phyloP scores from a whole-genome alignment of 53 echinoderm and acorn worm genomes.

The Luidia sarsii region DNA sequence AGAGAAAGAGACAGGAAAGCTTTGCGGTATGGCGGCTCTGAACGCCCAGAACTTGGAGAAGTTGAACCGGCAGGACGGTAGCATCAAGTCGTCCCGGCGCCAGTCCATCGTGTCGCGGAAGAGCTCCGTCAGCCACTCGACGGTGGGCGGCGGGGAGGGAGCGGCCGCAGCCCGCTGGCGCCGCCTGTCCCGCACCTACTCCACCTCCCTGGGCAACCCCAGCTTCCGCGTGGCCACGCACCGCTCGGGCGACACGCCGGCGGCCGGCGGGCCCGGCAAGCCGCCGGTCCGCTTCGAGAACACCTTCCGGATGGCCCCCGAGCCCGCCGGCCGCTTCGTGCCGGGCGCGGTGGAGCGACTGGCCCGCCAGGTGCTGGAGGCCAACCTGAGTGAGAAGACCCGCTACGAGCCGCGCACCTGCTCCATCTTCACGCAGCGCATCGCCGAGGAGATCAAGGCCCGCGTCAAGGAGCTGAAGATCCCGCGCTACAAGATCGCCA shows the following conservation, averaged over 20 bases:
- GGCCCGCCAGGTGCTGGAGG: constrained; percentile 65
- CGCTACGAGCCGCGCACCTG: constrained; percentile 82
- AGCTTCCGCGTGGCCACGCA: constrained; percentile 35
- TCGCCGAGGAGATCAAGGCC: constrained; percentile 85
- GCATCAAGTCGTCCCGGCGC: constrained; percentile 48
- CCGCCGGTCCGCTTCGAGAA: constrained; percentile 75
- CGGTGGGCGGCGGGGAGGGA: constrained; percentile 52
- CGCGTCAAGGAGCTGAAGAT: constrained; percentile 89
- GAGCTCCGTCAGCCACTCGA: constrained; percentile 69
- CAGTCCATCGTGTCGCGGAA: constrained; percentile 73
- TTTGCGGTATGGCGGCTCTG: constrained; percentile 78
- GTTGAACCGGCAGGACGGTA: constrained; percentile 68
- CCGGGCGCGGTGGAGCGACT: constrained; percentile 56
- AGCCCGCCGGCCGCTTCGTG: constrained; percentile 67
- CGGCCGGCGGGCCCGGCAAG: constrained; percentile 36
- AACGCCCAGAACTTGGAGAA: constrained; percentile 79
- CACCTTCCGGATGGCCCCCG: constrained; percentile 89
- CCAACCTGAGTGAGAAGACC: constrained; percentile 65
- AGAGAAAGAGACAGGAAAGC: too few relatives aligned
- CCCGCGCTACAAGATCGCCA: constrained; percentile 85
- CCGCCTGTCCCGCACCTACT: constrained; percentile 73
- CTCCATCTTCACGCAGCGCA: constrained; percentile 81
- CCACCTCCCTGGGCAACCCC: constrained; percentile 59
- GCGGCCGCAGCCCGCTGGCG: constrained; percentile 51
- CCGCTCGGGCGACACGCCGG: constrained; percentile 36